Percentiles rank a stretch among this genome's conserved stretches.
Conservation (phyloP, 2,888 invertebrate genomes). For the Drosophila fulvimacula region DNA sequence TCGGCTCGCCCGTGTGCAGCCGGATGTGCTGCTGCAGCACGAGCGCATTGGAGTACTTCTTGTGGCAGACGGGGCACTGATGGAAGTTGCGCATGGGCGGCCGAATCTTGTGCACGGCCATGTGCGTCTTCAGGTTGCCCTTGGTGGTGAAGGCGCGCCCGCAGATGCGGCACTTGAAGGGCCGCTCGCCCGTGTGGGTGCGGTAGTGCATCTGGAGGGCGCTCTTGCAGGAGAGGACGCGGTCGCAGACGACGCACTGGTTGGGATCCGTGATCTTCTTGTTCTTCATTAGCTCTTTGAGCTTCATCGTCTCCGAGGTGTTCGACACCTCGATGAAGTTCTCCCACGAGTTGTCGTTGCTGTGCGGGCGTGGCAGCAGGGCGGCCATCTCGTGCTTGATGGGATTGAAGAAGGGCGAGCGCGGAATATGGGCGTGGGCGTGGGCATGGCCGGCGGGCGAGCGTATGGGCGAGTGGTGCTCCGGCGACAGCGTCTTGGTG, state of each 20-base stretch:
- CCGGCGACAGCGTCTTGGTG: conserved; percentile 81
- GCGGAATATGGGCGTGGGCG: conserved; percentile 80
- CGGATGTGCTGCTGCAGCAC: conserved; percentile 98
- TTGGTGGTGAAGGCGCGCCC: conserved; percentile 99
- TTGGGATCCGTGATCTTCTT: conserved; percentile 98
- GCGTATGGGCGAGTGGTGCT: conserved; percentile 83
- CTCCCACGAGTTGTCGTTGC: conserved; percentile 98
- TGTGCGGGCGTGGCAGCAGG: conserved; percentile 91
- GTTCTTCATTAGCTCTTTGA: conserved; percentile 98
- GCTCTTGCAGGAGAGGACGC: conserved; percentile 98
- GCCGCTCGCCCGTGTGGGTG: conserved; percentile 86
- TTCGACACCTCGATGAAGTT: conserved; percentile 95
- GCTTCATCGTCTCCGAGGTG: conserved; percentile 97
- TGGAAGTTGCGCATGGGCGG: conserved; percentile 96
- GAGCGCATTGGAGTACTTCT: conserved; percentile 96
- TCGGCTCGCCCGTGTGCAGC: conserved; percentile 95
- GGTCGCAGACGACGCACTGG: conserved; percentile 98
- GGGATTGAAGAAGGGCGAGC: conserved; percentile 84
- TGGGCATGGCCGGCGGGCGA: conserved; percentile 79
- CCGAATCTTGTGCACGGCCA: conserved; percentile 99
- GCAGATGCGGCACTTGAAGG: conserved; percentile 98
- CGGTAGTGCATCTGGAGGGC: conserved; percentile 98
- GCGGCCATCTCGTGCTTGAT: conserved; percentile 84
- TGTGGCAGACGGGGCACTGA: conserved; percentile 99
- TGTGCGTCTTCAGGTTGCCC: conserved; percentile 99